Base-by-base conservation (phyloP, 2,797 vertebrate genomes). In the Vireo griseus region DNA sequence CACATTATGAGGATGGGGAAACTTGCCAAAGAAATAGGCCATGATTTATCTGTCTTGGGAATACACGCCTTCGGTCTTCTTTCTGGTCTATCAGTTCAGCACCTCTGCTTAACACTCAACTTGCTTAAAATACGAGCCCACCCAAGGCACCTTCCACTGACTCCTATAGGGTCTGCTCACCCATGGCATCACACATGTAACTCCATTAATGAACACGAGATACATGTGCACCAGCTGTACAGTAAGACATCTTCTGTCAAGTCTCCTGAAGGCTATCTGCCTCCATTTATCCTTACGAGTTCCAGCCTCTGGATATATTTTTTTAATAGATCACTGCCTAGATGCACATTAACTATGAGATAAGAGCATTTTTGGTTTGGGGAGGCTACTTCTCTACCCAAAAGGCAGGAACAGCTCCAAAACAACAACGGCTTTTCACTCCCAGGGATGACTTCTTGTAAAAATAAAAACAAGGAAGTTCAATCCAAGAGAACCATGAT, bases 381-480 rank as follows among this genome's bases (percentile, higher is more conserved):
- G 44, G 45, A 77, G 67, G 84, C 88, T 35, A 65, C 50, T 81
- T 88, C 71, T 87, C 73, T 50, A 85, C 55, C 58, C 83, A 82
- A 91, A 91, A 92, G 48, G 67, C 86, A 68, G 63, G 67, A 94
- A 90, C n/a, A 72, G 51, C 76, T 97, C 81, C 82, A 62, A 94
- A 95, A 86, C 83, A 92, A 84, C 55, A 58, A 57, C 5, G 2
- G 45, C 50, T 84, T 78, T 61, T 74, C 59, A 69, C 72, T 95
- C 55, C 55, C 87, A 82, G 50, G 58, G 94, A 94, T 88, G 83
- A 80, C 88, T 94, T 91, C 83, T 90, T 26, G 58, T 26, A 66
- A 88, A 96, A 95, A 96, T 87, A 88, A 86, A 92, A 97, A 96
- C 88, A 96, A 97, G 95, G 95, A 97, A 97, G 96, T 96, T 94